Conservation (phyloP, 2,888 invertebrate species). For the Aromia moschata region DNA sequence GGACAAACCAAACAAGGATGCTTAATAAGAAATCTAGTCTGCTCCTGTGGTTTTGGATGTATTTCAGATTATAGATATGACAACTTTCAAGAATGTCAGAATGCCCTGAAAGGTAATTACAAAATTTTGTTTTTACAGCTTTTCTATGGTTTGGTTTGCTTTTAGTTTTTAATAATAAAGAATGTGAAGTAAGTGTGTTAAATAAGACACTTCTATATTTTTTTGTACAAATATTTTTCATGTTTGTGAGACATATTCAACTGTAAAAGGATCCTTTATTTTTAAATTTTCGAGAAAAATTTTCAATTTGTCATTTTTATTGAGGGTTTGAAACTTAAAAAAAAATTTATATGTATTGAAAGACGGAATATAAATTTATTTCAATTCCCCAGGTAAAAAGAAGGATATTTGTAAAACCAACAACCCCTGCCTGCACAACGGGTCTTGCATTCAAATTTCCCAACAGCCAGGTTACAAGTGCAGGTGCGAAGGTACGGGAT, state of each 20-base stretch:
- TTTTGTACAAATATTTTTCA: too few species aligned
- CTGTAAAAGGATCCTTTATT: too few species aligned
- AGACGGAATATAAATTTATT: neutral
- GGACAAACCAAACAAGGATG: constrained; percentile 71
- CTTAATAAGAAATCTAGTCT: constrained; percentile 69
- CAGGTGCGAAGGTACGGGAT: constrained; percentile 79
- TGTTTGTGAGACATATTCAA: too few species aligned
- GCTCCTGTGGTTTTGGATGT: constrained; percentile 75
- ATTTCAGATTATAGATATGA: constrained; percentile 72
- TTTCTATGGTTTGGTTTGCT: too few species aligned
- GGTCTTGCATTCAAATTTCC: constrained; percentile 74
- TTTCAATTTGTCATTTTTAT: too few species aligned
- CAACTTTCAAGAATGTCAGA: constrained; percentile 69
- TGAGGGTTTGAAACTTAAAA: too few species aligned
- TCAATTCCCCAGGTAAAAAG: constrained; percentile 57
- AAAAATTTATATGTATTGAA: too few species aligned
- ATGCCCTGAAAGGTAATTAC: constrained; percentile 74
- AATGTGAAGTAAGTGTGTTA: too few species aligned
- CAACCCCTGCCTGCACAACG: constrained; percentile 72
- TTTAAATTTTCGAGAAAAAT: too few species aligned
- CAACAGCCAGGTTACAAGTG: constrained; percentile 74
- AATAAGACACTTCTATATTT: too few species aligned
- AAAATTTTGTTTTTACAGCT: too few species aligned
- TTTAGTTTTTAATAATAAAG: too few species aligned
- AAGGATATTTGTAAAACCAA: constrained; percentile 72